These are phyloP conservation scores for Ceratitis capitata DNA, from an alignment of 1,140 invertebrate species.

Conservation along the genomic window DNA sequence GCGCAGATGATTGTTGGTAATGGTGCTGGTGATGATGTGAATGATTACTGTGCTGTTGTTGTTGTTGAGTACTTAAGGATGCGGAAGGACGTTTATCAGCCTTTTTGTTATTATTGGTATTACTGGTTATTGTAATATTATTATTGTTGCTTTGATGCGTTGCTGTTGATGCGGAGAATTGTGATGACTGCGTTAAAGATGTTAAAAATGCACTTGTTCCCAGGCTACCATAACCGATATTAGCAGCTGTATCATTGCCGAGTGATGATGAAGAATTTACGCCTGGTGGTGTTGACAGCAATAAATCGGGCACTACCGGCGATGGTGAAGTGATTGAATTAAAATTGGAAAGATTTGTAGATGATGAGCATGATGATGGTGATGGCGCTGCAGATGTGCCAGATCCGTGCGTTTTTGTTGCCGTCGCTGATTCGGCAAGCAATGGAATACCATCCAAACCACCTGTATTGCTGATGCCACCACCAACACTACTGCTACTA, in stretches of 20 bases:
- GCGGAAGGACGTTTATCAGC: conserved; percentile 56
- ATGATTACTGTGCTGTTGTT: conserved; percentile 41
- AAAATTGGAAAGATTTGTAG: conserved; percentile 60
- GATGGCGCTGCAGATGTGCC: conserved; percentile 44
- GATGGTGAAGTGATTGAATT: conserved; percentile 63
- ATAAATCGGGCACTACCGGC: conserved; percentile 60
- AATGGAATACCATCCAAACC: conserved; percentile 29
- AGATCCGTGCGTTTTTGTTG: background rate
- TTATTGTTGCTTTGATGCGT: conserved; percentile 41
- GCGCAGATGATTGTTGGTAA: conserved; percentile 46
- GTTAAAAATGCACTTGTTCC: conserved; percentile 45
- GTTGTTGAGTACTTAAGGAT: conserved; percentile 38
- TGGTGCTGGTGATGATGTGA: conserved; percentile 47
- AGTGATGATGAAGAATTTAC: conserved; percentile 53
- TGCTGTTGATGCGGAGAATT: conserved; percentile 3
- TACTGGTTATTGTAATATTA: conserved; percentile 41
- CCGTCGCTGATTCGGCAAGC: background rate
- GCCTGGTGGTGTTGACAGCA: conserved; percentile 60
- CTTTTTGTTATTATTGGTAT: conserved; percentile 53
- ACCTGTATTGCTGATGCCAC: conserved; percentile 13
- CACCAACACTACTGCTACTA: background rate
- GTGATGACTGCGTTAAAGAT: conserved; percentile 44
- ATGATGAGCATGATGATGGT: conserved; percentile 56
- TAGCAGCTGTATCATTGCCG: background rate
- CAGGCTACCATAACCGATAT: conserved; percentile 40